Conservation (phyloP, 2,113 vertebrate genomes). For the Hippocampus abdominalis region DNA sequence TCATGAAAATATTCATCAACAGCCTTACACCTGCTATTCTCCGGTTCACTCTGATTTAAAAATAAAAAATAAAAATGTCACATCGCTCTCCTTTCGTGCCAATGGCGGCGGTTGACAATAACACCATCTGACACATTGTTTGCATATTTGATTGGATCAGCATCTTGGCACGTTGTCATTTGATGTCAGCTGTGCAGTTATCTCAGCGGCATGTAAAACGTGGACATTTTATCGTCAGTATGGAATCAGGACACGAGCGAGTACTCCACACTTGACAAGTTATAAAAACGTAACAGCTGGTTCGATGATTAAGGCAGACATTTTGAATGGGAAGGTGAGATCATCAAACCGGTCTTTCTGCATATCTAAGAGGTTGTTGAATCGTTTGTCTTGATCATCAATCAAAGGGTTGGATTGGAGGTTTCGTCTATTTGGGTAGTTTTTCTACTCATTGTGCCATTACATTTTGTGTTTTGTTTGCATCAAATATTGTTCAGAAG, state of each 20-base stretch:
- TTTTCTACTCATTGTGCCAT: too few species aligned
- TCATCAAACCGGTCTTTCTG: constrained; percentile 17
- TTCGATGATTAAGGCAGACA: constrained; percentile 8
- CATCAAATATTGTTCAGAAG: too few species aligned
- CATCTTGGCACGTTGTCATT: background rate
- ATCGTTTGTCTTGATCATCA: constrained; percentile 19
- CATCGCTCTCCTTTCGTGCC: background rate
- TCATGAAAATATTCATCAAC: background rate
- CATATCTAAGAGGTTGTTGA: constrained; percentile 25
- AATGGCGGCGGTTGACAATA: background rate
- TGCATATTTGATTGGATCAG: background rate
- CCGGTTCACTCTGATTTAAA: background rate
- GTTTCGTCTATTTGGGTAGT: too few species aligned
- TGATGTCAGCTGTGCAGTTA: too few species aligned
- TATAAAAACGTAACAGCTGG: background rate
- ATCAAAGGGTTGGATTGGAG: background rate
- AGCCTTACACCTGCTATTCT: background rate
- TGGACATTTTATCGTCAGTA: background rate
- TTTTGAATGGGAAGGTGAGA: background rate
- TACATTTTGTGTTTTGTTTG: too few species aligned
- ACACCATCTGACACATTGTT: background rate
- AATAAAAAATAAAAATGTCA: background rate
- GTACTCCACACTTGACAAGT: background rate
- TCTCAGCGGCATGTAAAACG: background rate
- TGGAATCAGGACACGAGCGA: constrained; percentile 5